phyloP scores from a whole-genome alignment of 2,113 vertebrate genomes.

The Lepus americanus region DNA sequence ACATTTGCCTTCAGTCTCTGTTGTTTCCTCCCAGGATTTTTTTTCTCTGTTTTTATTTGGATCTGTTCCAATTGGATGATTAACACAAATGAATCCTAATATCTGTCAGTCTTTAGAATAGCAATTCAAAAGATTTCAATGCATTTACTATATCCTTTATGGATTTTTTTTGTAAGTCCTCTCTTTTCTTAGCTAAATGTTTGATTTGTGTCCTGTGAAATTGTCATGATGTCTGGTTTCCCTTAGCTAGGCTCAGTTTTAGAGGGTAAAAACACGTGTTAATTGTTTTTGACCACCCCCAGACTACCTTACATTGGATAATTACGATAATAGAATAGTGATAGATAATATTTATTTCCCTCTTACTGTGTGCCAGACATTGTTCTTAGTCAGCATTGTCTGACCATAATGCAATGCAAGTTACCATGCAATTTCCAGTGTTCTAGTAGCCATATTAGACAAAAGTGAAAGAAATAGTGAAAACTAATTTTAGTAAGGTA shows the following conservation, averaged over 20 bases:
- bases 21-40: neutral
- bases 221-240: neutral
- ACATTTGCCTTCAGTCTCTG: neutral
- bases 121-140: neutral
- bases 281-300: neutral
- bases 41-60: neutral
- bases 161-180: neutral
- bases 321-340: neutral
- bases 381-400: neutral
- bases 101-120: neutral
- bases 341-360: neutral
- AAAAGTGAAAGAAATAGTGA: neutral
- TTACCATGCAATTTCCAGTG: neutral
- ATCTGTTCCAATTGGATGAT: neutral
- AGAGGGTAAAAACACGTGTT: neutral
- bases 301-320: neutral
- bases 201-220: neutral
- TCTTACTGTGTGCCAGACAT: neutral
- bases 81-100: constrained; percentile 10
- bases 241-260: neutral
- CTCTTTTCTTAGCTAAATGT: constrained; percentile 13
- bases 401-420: neutral
- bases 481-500: neutral
- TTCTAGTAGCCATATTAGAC: neutral
- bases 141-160: neutral